phyloP scores from a whole-genome alignment of 2,113 vertebrate species.

The Nibea coibor region DNA sequence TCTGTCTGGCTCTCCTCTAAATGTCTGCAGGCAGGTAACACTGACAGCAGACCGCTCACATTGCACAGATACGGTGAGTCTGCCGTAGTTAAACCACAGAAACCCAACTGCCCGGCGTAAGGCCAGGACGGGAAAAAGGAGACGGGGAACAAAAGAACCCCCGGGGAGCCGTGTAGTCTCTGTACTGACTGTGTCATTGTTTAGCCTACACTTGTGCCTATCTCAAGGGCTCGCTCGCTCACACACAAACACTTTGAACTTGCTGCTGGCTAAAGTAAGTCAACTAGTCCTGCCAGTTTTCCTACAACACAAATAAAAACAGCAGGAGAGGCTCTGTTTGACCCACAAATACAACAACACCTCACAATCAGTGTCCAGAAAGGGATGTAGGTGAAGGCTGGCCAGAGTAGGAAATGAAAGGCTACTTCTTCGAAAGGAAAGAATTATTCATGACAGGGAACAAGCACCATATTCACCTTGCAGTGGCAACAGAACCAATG shows the following conservation, averaged over 20 bases:
- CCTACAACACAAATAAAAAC: constrained; percentile 43
- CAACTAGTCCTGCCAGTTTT: constrained; percentile 44
- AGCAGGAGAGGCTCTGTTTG: constrained; percentile 57
- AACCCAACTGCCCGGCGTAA: constrained; percentile 15
- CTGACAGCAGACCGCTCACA: constrained; percentile 11
- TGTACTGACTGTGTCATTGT: constrained; percentile 47
- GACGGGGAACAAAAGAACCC: constrained; percentile 44
- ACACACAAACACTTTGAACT: constrained; percentile 17
- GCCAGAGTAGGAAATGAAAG: constrained; percentile 30
- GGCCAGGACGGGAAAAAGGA: constrained; percentile 36
- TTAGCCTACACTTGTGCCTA: constrained; percentile 22
- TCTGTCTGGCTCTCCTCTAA: constrained; percentile 26
- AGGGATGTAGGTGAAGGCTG: not conserved
- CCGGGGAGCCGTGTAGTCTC: constrained; percentile 31
- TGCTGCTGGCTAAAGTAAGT: constrained; percentile 42
- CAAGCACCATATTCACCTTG: constrained; percentile 8
- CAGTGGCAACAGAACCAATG: not conserved
- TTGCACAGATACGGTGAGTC: not conserved
- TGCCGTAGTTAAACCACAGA: constrained; percentile 20
- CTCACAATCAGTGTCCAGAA: constrained; percentile 41
- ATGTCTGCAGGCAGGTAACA: constrained; percentile 18
- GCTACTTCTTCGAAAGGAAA: constrained; percentile 32
- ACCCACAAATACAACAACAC: constrained; percentile 27
- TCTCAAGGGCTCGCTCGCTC: constrained; percentile 35
- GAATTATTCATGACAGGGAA: constrained; percentile 15